These are phyloP conservation scores for Rhabdophis nuchalis DNA, from an alignment of 2,797 vertebrate species.

Conservation along the genomic window DNA sequence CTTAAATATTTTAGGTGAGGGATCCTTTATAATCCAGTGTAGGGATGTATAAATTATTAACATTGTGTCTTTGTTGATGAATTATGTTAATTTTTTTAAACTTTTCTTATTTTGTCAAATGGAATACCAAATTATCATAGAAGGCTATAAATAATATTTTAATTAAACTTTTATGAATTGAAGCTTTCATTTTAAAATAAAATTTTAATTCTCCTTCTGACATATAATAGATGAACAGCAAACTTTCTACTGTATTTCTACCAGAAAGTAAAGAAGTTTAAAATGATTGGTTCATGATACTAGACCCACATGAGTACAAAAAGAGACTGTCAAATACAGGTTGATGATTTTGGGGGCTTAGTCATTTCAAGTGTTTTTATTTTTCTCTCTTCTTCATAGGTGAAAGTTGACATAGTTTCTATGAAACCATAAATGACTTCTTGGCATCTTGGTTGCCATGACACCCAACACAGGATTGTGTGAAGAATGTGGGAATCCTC, in stretches of 20 bases:
- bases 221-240: neutral
- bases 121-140: neutral
- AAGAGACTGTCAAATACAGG: neutral
- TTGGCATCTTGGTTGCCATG: conserved; percentile 73
- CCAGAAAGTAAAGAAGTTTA: neutral
- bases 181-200: neutral
- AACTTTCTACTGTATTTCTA: neutral
- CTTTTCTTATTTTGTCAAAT: neutral
- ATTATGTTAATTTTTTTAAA: neutral
- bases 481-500: conserved; percentile 72
- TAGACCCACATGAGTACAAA: neutral
- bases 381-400: conserved; percentile 66
- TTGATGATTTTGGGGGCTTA: neutral
- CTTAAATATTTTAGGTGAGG: neutral
- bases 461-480: conserved; percentile 78
- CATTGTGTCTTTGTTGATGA: neutral
- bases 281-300: neutral
- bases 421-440: conserved; percentile 71
- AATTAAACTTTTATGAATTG: neutral
- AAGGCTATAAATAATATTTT: neutral
- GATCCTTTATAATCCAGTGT: neutral
- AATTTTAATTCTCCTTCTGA: neutral
- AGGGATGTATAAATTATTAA: neutral
- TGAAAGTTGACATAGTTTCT: conserved; percentile 70
- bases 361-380: neutral